Evolutionary conservation across 2,797 vertebrate species (phyloP), one percentile per base, ranked within the genome.

Genomic region (Eleutherodactylus coqui): DNA sequence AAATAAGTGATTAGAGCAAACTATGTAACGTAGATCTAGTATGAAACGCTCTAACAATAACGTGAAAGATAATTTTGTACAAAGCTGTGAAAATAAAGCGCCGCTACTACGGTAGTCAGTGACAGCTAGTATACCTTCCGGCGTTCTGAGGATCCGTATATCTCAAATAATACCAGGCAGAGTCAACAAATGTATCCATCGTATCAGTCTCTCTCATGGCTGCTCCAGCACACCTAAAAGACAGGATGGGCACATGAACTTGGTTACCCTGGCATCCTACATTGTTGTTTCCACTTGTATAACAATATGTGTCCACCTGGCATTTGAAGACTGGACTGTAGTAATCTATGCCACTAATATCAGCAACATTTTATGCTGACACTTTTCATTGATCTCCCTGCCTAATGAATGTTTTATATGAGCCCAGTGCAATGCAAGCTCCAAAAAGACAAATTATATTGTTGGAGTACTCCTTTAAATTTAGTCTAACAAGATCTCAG

Each of bases 171-270:
- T 99, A 99, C 98, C 98, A 99, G 8, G 97, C 93, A 0, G 97
- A 99, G 90, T 99, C 98, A 75, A 99, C 98, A 92, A 99, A 99
- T 0, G 98, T 99, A 84, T 99, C 98, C 98, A 99, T 99, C 70
- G 98, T 99, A 90, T 99, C 98, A 0, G 96, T 96, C 91, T 99
- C 98, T 88, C 97, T 95, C 75, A 83, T 93, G 13, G 97, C 97
- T 29, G 96, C 91, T 77, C 94, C 93, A 41, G 94, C 93, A 90
- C 98, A 99, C 91, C 98, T 99, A 67, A 7, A 90, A 90, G 78
- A 83, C 24, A 79, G 21, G 38, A 41, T 11, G 10, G 19, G 43
- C 43, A 24, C 14, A n/a, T 43, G 13, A 43, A n/a, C 38, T 41
- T 72, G 34, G 64, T 69, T 69, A 69, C 34, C 34, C 9, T 36